Conservation (phyloP, 1,140 invertebrate species). For the Drosophila carrolli region DNA sequence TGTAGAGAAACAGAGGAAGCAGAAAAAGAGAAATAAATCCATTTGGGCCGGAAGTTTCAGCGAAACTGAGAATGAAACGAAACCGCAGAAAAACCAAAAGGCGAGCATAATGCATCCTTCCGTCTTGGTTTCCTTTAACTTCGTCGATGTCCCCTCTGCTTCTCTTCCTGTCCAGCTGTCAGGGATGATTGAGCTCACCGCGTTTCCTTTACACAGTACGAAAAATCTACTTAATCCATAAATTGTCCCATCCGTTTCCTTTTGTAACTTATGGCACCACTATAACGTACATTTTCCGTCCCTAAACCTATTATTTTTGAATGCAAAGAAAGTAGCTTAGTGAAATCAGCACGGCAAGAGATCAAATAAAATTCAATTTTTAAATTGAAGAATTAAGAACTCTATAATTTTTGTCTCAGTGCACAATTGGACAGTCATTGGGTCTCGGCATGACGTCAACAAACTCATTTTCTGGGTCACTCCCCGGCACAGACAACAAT, state of each 20-base stretch:
- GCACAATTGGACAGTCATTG: slow-evolving; percentile 14
- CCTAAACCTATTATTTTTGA: no score
- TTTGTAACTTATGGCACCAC: not conserved
- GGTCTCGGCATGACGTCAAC: slow-evolving; percentile 42
- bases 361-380: no score
- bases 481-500: slow-evolving; percentile 33
- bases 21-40: slow-evolving; percentile 41
- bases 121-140: slow-evolving; percentile 31
- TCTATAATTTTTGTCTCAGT: slow-evolving; percentile 1
- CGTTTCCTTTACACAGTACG: slow-evolving; percentile 25
- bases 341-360: no score
- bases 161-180: slow-evolving; percentile 43
- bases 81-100: slow-evolving; percentile 44
- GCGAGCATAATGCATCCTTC: slow-evolving; percentile 57
- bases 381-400: no score
- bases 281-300: no score
- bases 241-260: no score
- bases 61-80: slow-evolving; percentile 45
- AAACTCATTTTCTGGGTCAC: slow-evolving; percentile 45
- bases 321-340: no score
- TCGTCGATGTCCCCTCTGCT: not conserved
- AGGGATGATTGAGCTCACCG: slow-evolving; percentile 37
- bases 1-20: slow-evolving; percentile 18
- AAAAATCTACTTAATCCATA: not conserved
- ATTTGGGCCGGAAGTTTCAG: slow-evolving; percentile 40